Evolutionary conservation across 2,888 invertebrate species (phyloP).

Genomic region (Unio delphinus): DNA sequence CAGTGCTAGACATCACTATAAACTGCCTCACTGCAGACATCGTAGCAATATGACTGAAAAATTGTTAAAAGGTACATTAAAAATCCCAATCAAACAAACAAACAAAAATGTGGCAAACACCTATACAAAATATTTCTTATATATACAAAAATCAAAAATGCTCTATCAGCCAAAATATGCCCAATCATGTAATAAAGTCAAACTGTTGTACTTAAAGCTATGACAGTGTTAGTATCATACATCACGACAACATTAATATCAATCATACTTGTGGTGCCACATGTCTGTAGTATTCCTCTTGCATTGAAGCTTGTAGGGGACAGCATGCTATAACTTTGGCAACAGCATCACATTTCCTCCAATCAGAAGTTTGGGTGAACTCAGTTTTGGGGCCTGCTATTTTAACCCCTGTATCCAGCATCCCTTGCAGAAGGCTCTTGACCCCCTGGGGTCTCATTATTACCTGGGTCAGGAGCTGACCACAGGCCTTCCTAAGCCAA

Average conservation of each 20-base stretch:
- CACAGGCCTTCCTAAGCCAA: constrained; percentile 76
- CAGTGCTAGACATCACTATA: no score
- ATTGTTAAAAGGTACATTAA: no score
- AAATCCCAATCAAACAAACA: no score
- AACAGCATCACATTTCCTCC: constrained; percentile 80
- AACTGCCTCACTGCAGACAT: no score
- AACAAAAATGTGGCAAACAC: no score
- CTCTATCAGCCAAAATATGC: no score
- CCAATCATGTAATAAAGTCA: no score
- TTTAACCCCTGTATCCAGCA: constrained; percentile 73
- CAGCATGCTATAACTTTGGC: constrained; percentile 77
- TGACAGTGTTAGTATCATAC: no score
- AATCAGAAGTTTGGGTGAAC: constrained; percentile 71
- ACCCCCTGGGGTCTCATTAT: constrained; percentile 79
- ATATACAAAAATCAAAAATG: no score
- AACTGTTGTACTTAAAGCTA: no score
- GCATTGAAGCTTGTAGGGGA: constrained; percentile 45
- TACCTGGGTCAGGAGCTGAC: constrained; percentile 77
- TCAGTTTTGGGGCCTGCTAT: constrained; percentile 12
- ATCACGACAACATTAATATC: not conserved
- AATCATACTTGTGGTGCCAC: constrained; percentile 61
- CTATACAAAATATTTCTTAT: no score
- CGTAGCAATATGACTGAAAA: no score
- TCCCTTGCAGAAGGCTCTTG: constrained; percentile 77
- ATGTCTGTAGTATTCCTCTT: constrained; percentile 56